Evolutionary conservation across 2,113 vertebrate species (phyloP), one percentile per base, ranked within the genome.

Genomic region (Phocoena sinus): DNA sequence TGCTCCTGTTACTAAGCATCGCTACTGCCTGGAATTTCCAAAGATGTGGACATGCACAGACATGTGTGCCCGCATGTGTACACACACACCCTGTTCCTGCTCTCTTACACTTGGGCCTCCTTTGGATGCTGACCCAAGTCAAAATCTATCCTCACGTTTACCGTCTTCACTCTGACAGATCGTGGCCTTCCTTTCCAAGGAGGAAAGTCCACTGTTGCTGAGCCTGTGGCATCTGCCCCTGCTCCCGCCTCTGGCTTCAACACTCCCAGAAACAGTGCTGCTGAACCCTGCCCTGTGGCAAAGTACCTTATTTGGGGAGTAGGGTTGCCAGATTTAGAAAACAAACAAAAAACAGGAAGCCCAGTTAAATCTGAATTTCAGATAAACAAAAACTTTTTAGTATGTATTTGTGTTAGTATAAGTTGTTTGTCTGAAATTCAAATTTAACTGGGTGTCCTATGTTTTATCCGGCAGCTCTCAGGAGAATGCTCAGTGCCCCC

Each of bases 51-150:
- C 36, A 5, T 1, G 31, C 12, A 33, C 47, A 50, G 38, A 56
- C 36, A 4, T 1, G 20, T 5, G 12, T n/a, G 28, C 60, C 74
- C 31, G 0, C 23, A 0, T 12, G 10, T 0, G 1, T 18, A 3
- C 63, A 13, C 23, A 1, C 5, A 11, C 7, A 2, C 58, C 44
- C 53, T 44, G 8, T 28, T 50, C 23, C 73, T 25, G 60, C 31
- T 15, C 23, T 44, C 50, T 77, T 21, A 36, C 85, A 28, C 47
- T 21, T 6, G 31, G 10, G 8, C 41, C 63, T 73, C 63, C 28
- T 70, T 17, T n/a, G 53, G 81, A 38, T 68, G 50, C 65, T 63
- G 15, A 41, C 84, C 41, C 60, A 13, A 80, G 15, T 70, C 76
- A 93, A 60, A 93, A 60, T 67, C 41, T 8, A 1, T 76, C 74